phyloP scores from a whole-genome alignment of 2,888 invertebrate species.

The Oxyteleia sp. region DNA sequence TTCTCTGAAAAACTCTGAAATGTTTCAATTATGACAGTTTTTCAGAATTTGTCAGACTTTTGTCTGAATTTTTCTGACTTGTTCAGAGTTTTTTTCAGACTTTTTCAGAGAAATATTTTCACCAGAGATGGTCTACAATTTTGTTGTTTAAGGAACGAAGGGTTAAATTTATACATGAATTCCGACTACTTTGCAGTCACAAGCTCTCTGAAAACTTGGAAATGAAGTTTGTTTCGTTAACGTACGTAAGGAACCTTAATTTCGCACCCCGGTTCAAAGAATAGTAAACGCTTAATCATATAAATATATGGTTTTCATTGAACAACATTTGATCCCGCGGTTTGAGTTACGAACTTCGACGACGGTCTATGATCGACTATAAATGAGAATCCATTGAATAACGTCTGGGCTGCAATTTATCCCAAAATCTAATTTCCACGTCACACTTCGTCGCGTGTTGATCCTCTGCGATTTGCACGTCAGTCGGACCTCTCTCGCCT shows the following conservation, averaged over 20 bases:
- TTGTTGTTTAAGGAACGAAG: no score
- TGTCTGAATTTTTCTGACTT: no score
- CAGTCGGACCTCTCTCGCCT: slow-evolving; percentile 61
- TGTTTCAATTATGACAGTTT: no score
- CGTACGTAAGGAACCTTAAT: slow-evolving; percentile 3
- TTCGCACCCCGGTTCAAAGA: slow-evolving; percentile 4
- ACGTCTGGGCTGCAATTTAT: slow-evolving; percentile 64
- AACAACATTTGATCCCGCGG: slow-evolving; percentile 37
- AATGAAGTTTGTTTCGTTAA: slow-evolving; percentile 43
- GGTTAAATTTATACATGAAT: no score
- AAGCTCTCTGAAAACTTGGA: slow-evolving; percentile 20
- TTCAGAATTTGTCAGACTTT: no score
- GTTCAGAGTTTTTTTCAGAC: no score
- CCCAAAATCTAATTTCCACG: slow-evolving; percentile 72
- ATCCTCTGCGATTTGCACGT: slow-evolving; percentile 69
- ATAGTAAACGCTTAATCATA: slow-evolving; percentile 22
- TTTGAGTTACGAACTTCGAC: slow-evolving; percentile 62
- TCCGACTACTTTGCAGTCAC: no score
- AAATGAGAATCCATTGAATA: slow-evolving; percentile 71
- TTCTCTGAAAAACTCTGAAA: no score
- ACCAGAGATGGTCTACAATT: no score
- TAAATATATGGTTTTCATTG: slow-evolving; percentile 46
- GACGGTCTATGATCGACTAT: slow-evolving; percentile 68
- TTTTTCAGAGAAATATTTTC: no score
- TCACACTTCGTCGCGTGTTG: slow-evolving; percentile 65